Base-by-base conservation (phyloP, 1,140 invertebrate species). In the Drosophila busckii region DNA sequence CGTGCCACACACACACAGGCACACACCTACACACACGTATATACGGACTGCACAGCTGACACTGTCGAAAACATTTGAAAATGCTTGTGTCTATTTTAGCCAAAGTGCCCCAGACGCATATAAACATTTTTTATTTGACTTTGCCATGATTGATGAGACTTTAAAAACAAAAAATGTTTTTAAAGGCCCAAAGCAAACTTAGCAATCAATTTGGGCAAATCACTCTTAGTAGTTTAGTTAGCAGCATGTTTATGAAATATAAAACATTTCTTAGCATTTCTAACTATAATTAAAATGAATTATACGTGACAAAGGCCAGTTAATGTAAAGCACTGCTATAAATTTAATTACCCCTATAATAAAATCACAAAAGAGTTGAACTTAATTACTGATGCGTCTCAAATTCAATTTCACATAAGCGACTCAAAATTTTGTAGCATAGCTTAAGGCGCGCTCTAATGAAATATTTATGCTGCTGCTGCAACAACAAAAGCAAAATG, bases 351-450 rank as follows among this genome's bases (percentile, higher is more conserved):
- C 2, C 6, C 13, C 19, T 23, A 9, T 17, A 19, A 37, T 44
- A 40, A 8, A 23, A 20, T 4, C 10, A 38, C 6, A 13, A 7
- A 37, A 12, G 5, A 10, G 6, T 3, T 5, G 13, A 12, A 52
- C 70, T 58, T 75, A 82, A 75, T 82, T 82, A 80, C 60, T 82
- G 34, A 63, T 29, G 55, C 67, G 65, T 41, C 52, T 66, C 55
- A 75, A 75, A 80, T 80, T 80, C 70, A 75, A 80, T 80, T 82
- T 75, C 54, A 54, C 69, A 66, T 55, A 75, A 75, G 44, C 48
- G 49, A 46, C 49, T 58, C 53, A 46, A 48, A 66, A 70, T 65
- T 82, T 45, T 52, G 52, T 9, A 32, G 56, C 52, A 42, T 53
- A 26, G 53, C 35, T 60, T 37, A 40, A 37, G 65, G 42, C 7